Evolutionary conservation across 1,140 invertebrate species (phyloP).

Genomic region (Cyrtorhinus lividipennis): DNA sequence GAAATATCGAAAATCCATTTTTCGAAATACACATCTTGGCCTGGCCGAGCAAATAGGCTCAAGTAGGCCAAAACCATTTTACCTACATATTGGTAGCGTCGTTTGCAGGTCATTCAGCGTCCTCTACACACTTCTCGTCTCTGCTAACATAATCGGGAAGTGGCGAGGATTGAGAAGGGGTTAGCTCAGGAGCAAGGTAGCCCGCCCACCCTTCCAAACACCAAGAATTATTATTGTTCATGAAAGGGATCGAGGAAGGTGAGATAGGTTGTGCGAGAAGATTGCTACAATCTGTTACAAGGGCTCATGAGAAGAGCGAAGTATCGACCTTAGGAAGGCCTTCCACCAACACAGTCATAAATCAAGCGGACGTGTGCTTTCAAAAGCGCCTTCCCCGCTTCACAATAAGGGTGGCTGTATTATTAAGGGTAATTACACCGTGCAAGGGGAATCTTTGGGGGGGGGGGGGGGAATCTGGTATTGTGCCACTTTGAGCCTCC

Average conservation of each 20-base stretch:
- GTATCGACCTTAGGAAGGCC: not conserved
- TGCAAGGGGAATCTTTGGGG: not conserved
- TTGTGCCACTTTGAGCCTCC: not conserved
- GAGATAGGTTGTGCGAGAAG: not conserved
- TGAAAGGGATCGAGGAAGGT: not conserved
- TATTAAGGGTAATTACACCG: not conserved
- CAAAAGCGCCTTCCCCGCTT: not conserved
- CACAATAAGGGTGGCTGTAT: too few relatives aligned
- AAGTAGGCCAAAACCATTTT: too few relatives aligned
- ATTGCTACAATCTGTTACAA: not conserved
- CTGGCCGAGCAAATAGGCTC: too few relatives aligned
- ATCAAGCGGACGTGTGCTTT: not conserved
- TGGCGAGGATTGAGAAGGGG: too few relatives aligned
- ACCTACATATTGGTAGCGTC: too few relatives aligned
- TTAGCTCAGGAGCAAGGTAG: too few relatives aligned
- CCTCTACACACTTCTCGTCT: too few relatives aligned
- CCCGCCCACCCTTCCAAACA: too few relatives aligned
- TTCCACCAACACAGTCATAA: not conserved
- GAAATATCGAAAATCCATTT: too few relatives aligned
- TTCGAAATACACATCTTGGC: too few relatives aligned
- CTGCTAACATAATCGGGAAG: too few relatives aligned
- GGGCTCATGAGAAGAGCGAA: not conserved
- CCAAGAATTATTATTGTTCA: not conserved
- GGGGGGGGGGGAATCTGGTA: not conserved
- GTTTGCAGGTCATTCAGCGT: too few relatives aligned